Evolutionary conservation across 2,888 invertebrate genomes (phyloP).

Genomic region (Ischnura elegans): DNA sequence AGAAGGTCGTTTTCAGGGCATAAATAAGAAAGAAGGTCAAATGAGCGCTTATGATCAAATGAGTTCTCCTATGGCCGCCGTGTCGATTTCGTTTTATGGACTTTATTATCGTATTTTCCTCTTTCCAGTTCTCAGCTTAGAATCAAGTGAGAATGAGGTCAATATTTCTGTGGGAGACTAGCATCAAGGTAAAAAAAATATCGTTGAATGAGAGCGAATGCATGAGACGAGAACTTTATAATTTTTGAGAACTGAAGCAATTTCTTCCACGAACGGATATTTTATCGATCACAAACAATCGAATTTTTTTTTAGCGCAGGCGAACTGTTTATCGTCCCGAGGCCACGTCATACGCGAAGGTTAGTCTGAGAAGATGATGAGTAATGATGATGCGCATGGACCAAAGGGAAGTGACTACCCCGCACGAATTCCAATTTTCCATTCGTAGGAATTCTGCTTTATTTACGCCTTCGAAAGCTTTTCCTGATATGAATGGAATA

Average conservation of each 20-base stretch:
- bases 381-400: background rate
- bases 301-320: background rate
- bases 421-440: background rate
- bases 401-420: background rate
- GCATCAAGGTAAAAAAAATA: background rate
- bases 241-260: background rate
- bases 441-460: background rate
- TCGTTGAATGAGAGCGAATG: background rate
- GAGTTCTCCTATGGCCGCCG: background rate
- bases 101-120: background rate
- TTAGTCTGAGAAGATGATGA: background rate
- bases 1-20: background rate
- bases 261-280: background rate
- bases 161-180: background rate
- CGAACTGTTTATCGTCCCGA: background rate
- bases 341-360: background rate
- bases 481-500: background rate
- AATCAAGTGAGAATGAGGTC: background rate
- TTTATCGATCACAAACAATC: background rate
- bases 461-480: background rate
- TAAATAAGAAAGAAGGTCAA: background rate
- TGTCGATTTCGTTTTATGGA: background rate
- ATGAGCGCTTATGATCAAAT: background rate
- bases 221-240: background rate
- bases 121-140: background rate